Evolutionary conservation across 1,140 invertebrate genomes (phyloP).

Genomic region (Macrotrachela quadricornifera): DNA sequence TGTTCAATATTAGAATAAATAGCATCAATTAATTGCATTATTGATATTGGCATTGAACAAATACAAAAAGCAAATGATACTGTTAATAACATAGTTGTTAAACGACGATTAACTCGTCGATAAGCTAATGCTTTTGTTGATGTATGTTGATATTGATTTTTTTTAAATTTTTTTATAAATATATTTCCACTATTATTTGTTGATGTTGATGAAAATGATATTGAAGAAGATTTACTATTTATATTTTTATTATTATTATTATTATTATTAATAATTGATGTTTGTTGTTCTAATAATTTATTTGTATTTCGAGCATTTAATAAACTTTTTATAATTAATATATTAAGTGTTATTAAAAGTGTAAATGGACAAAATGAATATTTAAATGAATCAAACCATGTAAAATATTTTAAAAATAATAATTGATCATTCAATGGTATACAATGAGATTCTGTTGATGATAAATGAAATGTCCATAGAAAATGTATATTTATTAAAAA

Average conservation of each 20-base stretch:
- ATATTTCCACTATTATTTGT: no score
- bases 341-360: constrained; percentile 16
- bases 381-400: constrained; percentile 17
- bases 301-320: constrained; percentile 9
- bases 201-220: no score
- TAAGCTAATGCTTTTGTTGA: no score
- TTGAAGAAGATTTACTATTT: no score
- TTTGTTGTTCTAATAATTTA: no score
- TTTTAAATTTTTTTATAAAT: no score
- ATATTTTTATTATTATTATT: no score
- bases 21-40: constrained; percentile 12
- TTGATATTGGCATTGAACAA: constrained; percentile 24
- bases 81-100: constrained; percentile 23
- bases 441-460: not conserved
- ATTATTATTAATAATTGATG: no score
- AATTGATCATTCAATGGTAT: constrained; percentile 5
- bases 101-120: constrained; percentile 7
- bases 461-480: constrained; percentile 23
- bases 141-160: no score
- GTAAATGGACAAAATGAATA: constrained; percentile 19
- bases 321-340: constrained; percentile 16
- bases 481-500: constrained; percentile 19
- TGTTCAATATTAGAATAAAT: no score
- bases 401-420: constrained; percentile 17
- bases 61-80: constrained; percentile 25